Percentiles rank a stretch among this genome's conserved stretches.
phyloP scores from a whole-genome alignment of 2,888 invertebrate species.

The Polydrusus pterygomalis region DNA sequence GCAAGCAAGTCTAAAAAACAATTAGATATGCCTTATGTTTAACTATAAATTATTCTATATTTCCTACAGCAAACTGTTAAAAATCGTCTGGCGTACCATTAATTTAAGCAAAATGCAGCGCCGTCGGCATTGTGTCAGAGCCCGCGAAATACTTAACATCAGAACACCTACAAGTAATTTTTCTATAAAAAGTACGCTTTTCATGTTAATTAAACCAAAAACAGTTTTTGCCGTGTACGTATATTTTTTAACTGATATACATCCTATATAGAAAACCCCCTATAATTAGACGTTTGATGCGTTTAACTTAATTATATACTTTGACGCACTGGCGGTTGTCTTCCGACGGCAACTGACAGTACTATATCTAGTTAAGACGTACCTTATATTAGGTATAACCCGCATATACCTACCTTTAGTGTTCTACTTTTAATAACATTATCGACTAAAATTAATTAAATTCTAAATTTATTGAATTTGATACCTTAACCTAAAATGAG shows the following conservation, averaged over 20 bases:
- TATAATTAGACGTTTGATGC: constrained; percentile 8
- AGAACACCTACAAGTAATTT: not conserved
- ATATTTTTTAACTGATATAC: constrained; percentile 12
- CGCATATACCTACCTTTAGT: not conserved
- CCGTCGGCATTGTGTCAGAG: not conserved
- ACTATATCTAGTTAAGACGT: not conserved
- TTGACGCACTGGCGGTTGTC: constrained; percentile 17
- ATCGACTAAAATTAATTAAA: too few species aligned
- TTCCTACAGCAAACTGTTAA: not conserved
- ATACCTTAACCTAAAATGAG: too few species aligned
- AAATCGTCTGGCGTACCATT: too few species aligned
- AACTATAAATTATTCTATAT: too few species aligned
- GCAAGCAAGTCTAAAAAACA: too few species aligned
- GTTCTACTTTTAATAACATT: not conserved
- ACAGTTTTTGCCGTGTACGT: not conserved
- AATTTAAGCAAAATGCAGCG: not conserved
- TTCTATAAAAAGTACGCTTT: not conserved
- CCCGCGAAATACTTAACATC: not conserved
- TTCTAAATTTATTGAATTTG: too few species aligned
- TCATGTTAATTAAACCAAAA: constrained; percentile 10
- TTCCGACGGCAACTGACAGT: constrained; percentile 29
- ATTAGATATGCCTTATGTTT: too few species aligned
- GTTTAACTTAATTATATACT: constrained; percentile 14
- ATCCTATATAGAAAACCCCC: not conserved
- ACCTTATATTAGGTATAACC: too few species aligned